Percentiles rank a stretch among this genome's conserved stretches.
Evolutionary conservation across 2,888 invertebrate genomes (phyloP).

Genomic region (Watsonalla cultraria): DNA sequence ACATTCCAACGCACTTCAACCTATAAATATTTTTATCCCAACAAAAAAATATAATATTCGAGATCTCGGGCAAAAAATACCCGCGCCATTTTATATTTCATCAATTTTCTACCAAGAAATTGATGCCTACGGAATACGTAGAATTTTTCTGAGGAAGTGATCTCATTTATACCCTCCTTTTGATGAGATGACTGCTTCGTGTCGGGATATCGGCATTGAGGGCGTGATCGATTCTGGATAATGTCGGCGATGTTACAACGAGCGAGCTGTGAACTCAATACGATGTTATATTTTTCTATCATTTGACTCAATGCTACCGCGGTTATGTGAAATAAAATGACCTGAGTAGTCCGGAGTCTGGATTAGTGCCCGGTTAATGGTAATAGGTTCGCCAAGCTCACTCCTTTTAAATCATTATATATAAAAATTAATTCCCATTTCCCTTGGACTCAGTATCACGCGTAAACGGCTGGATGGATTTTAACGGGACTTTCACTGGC

Average conservation of each 20-base stretch:
- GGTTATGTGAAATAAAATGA: no score
- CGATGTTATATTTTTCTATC: not conserved
- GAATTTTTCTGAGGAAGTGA: conserved; percentile 36
- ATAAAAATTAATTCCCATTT: no score
- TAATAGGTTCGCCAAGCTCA: no score
- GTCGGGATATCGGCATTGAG: conserved; percentile 19
- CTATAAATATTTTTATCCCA: conserved; percentile 19
- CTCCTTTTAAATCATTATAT: no score
- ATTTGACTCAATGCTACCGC: no score
- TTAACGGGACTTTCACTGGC: no score
- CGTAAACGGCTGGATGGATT: no score
- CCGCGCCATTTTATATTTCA: conserved; percentile 45
- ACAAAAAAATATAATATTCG: conserved; percentile 11
- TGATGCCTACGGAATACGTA: conserved; percentile 28
- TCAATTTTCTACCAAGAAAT: conserved; percentile 49
- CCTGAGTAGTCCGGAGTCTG: no score
- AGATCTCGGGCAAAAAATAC: conserved; percentile 27
- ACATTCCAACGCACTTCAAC: not conserved
- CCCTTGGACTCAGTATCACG: no score
- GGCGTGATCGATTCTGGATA: conserved; percentile 5
- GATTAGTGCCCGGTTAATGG: no score
- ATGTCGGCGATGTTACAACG: conserved; percentile 7
- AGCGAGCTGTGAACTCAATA: not conserved
- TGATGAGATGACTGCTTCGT: conserved; percentile 35
- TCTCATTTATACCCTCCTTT: conserved; percentile 48